Conservation (phyloP, 1,140 invertebrate genomes). For the Hetaerina americana region DNA sequence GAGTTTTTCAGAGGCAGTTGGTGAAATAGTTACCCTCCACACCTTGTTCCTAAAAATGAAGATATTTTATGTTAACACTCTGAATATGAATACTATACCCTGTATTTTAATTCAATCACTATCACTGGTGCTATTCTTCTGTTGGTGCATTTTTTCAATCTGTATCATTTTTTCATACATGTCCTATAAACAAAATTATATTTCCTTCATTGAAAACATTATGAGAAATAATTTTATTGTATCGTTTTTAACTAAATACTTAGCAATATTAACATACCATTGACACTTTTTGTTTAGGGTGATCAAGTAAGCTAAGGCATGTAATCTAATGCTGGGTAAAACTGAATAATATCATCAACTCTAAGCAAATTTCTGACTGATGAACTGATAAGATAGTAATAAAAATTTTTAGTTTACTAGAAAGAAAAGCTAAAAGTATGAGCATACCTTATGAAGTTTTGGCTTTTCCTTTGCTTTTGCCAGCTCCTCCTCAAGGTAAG, state of each 20-base stretch:
- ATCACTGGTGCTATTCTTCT: conserved; percentile 72
- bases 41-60: conserved; percentile 64
- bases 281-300: no score
- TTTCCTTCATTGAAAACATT: conserved; percentile 2
- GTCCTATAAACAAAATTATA: conserved; percentile 39
- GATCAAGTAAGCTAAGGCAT: no score
- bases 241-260: neutral
- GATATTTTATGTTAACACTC: no score
- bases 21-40: conserved; percentile 94
- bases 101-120: no score
- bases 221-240: neutral
- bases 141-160: conserved; percentile 80
- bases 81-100: no score
- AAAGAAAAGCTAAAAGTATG: conserved; percentile 1
- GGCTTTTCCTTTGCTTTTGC: conserved; percentile 90
- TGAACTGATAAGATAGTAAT: no score
- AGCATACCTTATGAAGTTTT: conserved; percentile 65
- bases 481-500: conserved; percentile 88
- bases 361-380: neutral
- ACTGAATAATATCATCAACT: neutral
- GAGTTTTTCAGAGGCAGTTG: conserved; percentile 87
- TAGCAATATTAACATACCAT: no score
- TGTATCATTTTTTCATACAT: conserved; percentile 99
- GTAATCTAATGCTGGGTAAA: no score
- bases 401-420: conserved; percentile 6